phyloP scores from a whole-genome alignment of 2,113 vertebrate species.

The Oryzias melastigma region DNA sequence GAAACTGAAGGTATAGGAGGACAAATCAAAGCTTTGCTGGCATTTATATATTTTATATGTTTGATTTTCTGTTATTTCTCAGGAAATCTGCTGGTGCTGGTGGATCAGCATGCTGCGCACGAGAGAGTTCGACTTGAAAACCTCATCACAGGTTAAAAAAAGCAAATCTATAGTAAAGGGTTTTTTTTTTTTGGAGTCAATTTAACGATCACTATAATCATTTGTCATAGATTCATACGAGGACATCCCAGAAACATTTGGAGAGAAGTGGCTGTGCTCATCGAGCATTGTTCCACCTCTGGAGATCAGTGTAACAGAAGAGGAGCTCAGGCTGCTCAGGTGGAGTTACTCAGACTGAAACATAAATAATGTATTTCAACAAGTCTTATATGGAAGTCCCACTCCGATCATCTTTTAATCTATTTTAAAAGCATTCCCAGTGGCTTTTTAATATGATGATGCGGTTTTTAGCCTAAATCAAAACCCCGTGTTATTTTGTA shows the following conservation, averaged over 20 bases:
- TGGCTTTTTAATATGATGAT: too few relatives aligned
- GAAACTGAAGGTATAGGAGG: slow-evolving; percentile 59
- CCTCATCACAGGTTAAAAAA: slow-evolving; percentile 83
- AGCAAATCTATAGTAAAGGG: background rate
- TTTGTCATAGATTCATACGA: slow-evolving; percentile 86
- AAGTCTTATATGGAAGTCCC: background rate
- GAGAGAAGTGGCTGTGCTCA: slow-evolving; percentile 83
- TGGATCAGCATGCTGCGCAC: slow-evolving; percentile 96
- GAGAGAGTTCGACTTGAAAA: slow-evolving; percentile 93
- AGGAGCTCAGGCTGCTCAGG: slow-evolving; percentile 87
- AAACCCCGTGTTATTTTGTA: too few relatives aligned
- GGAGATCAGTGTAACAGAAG: slow-evolving; percentile 84
- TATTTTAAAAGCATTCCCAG: too few relatives aligned
- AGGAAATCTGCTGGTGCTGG: slow-evolving; percentile 90
- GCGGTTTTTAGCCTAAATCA: too few relatives aligned
- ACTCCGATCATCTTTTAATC: too few relatives aligned
- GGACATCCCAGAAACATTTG: slow-evolving; percentile 75
- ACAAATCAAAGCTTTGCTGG: background rate
- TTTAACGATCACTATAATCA: background rate
- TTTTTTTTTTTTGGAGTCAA: slow-evolving; percentile 29
- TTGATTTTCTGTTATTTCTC: slow-evolving; percentile 25
- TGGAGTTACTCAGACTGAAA: slow-evolving; percentile 32
- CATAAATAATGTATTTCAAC: background rate
- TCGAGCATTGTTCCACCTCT: slow-evolving; percentile 87
- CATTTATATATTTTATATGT: background rate